Conservation (phyloP, 2,888 invertebrate species). For the Orthonevra nobilis region DNA sequence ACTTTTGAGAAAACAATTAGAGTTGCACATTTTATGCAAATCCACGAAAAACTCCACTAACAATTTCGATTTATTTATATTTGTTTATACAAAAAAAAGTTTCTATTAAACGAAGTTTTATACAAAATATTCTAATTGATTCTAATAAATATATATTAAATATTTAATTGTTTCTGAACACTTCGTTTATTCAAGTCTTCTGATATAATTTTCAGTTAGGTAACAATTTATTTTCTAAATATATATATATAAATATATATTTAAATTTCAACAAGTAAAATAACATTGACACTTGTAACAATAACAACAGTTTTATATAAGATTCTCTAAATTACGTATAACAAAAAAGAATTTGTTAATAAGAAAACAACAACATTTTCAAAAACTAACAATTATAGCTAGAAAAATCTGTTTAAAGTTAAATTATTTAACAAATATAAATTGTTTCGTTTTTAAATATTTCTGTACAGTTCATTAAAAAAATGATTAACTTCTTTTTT, state of each 20-base stretch:
- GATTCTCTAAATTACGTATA: slow-evolving; percentile 21
- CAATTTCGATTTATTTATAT: slow-evolving; percentile 49
- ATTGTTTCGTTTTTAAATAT: slow-evolving; percentile 5
- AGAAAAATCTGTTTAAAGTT: slow-evolving; percentile 13
- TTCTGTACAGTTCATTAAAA: slow-evolving; percentile 40
- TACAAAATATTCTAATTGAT: slow-evolving; percentile 46
- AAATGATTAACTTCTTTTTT: too few relatives aligned
- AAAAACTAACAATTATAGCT: slow-evolving; percentile 50
- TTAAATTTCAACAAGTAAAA: slow-evolving; percentile 41
- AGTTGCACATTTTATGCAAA: slow-evolving; percentile 2
- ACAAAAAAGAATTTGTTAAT: slow-evolving; percentile 19
- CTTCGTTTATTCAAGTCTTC: slow-evolving; percentile 60
- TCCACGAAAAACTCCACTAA: slow-evolving; percentile 38
- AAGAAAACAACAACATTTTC: slow-evolving; percentile 54
- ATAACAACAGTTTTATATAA: slow-evolving; percentile 43
- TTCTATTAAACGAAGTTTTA: slow-evolving; percentile 41
- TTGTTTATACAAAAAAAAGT: slow-evolving; percentile 25
- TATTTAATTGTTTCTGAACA: slow-evolving; percentile 51
- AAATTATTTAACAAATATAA: slow-evolving; percentile 1
- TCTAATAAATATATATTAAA: too few relatives aligned
- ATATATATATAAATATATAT: slow-evolving; percentile 17
- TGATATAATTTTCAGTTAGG: slow-evolving; percentile 14
- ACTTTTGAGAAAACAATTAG: slow-evolving; percentile 33
- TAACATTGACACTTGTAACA: slow-evolving; percentile 59
- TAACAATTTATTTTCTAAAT: slow-evolving; percentile 21